Base-by-base conservation (phyloP, 1,140 invertebrate genomes). In the Argopecten irradians region DNA sequence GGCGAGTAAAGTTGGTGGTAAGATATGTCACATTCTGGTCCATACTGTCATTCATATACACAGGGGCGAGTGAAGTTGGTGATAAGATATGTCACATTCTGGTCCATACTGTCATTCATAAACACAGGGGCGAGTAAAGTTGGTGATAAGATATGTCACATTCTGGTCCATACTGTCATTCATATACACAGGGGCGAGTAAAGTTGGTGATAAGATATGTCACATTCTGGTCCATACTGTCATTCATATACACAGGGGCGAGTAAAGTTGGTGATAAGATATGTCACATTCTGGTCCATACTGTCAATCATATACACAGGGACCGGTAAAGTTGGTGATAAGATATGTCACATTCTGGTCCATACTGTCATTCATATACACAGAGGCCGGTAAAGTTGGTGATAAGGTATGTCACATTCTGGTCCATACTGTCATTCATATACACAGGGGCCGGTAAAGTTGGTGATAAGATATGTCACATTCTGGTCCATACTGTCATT, bases 51-150 rank as follows among this genome's bases (percentile, higher is more conserved):
- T n/a, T n/a, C n/a, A n/a, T n/a, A n/a, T n/a, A 95, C 85, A 94
- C 93, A 13, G 92, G 90, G 39, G 93, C 93, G 34, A 94, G 92
- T 90, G 94, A 94, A 90, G 93, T 93, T 87, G 83, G 89, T 86
- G 34, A 33, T 34, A 71, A 82, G 19, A 36, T 35, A 39, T 43
- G 86, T 35, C 34, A 35, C 19, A 8, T 1, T 28, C 3, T 3
- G 39, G 14, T 33, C 7, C 28, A 43, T n/a, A n/a, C n/a, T n/a
- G n/a, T n/a, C n/a, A n/a, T n/a, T n/a, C n/a, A n/a, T n/a, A 9
- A 93, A 95, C 85, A 94, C 93, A 13, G 92, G 90, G 39, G 93
- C 93, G 34, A 94, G 92, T 90, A 94, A 94, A 90, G 93, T 93
- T 87, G 83, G 89, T 86, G 34, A 33, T 34, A 71, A 82, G 19